Evolutionary conservation across 2,888 invertebrate species (phyloP).

Genomic region (Drosophila melanosoma): DNA sequence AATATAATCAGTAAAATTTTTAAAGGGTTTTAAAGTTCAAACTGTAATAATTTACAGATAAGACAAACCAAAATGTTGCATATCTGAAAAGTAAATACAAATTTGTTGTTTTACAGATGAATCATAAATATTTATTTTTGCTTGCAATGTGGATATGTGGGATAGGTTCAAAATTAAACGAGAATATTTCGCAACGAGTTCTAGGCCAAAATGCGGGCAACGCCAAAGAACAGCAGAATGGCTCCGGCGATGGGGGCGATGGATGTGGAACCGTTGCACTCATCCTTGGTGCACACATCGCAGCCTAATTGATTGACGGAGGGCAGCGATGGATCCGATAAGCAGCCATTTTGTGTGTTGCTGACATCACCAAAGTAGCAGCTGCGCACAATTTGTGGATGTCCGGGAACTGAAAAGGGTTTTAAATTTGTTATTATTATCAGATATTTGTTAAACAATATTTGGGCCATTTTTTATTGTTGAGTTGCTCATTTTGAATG

Average conservation of each 20-base stretch:
- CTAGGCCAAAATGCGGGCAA: constrained; percentile 82
- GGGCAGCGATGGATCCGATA: constrained; percentile 75
- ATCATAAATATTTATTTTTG: constrained; percentile 31
- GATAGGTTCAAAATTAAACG: constrained; percentile 44
- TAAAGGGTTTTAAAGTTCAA: not conserved
- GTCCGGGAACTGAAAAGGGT: constrained; percentile 59
- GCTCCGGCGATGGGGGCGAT: constrained; percentile 74
- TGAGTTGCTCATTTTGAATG: constrained; percentile 17
- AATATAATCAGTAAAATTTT: not conserved
- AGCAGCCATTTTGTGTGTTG: constrained; percentile 76
- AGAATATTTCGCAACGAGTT: constrained; percentile 45
- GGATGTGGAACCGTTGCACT: constrained; percentile 80
- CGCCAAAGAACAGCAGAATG: constrained; percentile 74
- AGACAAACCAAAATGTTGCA: not conserved
- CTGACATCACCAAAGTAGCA: constrained; percentile 82
- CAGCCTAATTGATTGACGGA: constrained; percentile 79
- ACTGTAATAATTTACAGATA: not conserved
- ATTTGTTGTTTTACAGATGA: not conserved
- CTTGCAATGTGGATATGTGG: constrained; percentile 19
- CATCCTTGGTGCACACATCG: constrained; percentile 80
- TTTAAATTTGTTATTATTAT: constrained; percentile 1
- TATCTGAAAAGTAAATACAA: not conserved
- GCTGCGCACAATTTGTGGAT: constrained; percentile 61
- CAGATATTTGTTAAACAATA: not conserved
- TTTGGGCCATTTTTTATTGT: not conserved